Evolutionary conservation across 2,888 invertebrate species (phyloP), one percentile per base, ranked within the genome.

Genomic region (Tipula helvola): DNA sequence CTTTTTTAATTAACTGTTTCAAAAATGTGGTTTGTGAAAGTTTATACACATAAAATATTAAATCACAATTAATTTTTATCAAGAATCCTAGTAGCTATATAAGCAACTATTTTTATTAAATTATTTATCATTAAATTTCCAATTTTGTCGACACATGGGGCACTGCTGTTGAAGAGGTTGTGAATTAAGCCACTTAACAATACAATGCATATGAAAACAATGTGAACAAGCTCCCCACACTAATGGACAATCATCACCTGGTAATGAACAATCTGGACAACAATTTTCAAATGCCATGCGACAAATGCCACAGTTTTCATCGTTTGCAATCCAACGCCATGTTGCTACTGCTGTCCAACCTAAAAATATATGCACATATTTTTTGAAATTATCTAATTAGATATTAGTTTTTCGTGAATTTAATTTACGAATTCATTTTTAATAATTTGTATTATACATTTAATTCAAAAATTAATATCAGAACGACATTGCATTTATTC

Each of bases 151-250:
- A 92, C 99, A 99, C 98, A 99, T 99, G 87, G 97, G 97, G 89
- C 97, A 97, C 93, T 96, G 95, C 90, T 96, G 96, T 92, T 96
- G 96, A 89, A 95, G 94, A 89, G 96, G 96, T 92, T 97, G 97
- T 18, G 98, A 97, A 91, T 99, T 97, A 86, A 99, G 93, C 99
- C 99, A 99, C 94, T 99, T 99, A 91, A 98, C 97, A 90, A 99
- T 99, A 92, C 99, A 99, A 92, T 99, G 99, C 92, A 99, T 98
- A 92, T 99, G 99, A 92, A 99, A 99, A 92, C 99, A 99, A 93
- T 99, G 99, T 8, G 98, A 97, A 92, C 99, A 99, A 90, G 97
- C 96, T 87, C 99, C 99, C 98, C 98, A 99, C 88, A 99, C 99
- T 90, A 99, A 92, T 13, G 99, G 99, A 90, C 99, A 99, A 92